Evolutionary conservation across 2,113 vertebrate genomes (phyloP).

Genomic region (Nannospalax galili): DNA sequence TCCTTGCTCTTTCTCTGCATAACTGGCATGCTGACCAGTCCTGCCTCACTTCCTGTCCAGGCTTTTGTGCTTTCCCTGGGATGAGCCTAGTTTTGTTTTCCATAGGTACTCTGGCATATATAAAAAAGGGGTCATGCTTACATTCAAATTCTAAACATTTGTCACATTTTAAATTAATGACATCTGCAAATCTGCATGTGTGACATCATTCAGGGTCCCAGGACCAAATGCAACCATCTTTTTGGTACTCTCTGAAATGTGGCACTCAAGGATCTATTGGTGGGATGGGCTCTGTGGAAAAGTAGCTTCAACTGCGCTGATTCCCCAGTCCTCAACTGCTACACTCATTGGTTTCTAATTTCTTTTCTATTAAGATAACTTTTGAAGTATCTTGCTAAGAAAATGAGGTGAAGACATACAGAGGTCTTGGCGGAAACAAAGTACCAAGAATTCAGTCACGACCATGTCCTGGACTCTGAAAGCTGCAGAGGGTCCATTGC

Average conservation of each 20-base stretch:
- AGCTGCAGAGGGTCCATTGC: not conserved
- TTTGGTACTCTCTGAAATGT: not conserved
- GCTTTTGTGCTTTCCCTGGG: not conserved
- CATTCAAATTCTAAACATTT: not conserved
- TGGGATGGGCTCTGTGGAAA: not conserved
- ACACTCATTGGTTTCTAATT: not conserved
- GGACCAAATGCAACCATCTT: not conserved
- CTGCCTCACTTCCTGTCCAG: not conserved
- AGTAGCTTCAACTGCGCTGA: not conserved
- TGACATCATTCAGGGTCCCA: not conserved
- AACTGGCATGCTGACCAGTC: not conserved
- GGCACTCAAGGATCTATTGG: not conserved
- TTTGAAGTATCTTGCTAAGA: not conserved
- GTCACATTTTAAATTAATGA: not conserved
- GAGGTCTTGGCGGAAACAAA: not conserved
- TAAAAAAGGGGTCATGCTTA: not conserved
- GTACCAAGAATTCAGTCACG: not conserved
- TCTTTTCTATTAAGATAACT: slow-evolving; percentile 2
- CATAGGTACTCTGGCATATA: not conserved
- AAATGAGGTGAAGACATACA: not conserved
- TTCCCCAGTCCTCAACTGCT: not conserved
- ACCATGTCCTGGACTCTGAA: not conserved
- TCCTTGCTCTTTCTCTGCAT: not conserved
- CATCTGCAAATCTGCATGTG: not conserved
- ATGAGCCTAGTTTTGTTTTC: not conserved